Base-by-base conservation (phyloP, 2,797 vertebrate genomes). In the Ambastaia sidthimunki region DNA sequence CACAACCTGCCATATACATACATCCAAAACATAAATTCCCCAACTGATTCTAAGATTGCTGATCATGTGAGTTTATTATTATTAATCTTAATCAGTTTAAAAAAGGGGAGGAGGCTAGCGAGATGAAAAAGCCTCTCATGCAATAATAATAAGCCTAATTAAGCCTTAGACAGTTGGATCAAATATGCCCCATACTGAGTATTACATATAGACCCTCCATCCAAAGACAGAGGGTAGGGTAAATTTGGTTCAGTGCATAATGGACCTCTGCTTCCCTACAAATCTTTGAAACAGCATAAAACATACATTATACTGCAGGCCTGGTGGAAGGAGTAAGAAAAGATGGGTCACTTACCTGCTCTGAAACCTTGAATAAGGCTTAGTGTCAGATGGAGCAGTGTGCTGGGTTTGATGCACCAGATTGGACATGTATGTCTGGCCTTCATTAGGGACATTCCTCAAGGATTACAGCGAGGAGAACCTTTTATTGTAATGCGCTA, bases 381-480 rank as follows among this genome's bases (percentile, higher is more conserved):
- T 72, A 78, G 71, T 59, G 68, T 81, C 77, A 70, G 66, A 28
- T 59, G 60, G 83, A 75, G 67, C 68, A 66, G 71, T 81, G 34
- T 72, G 70, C 21, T 23, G 37, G 76, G 54, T 70, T 70, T 68
- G 71, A 75, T 81, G 67, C 76, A 50, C 50, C 69, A 54, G 55
- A 52, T 19, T 63, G 71, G 57, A 84, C 55, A 84, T 79, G 68
- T 85, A 74, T 88, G 83, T 66, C 80, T 59, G 71, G 76, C 69
- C 76, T 76, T 87, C 85, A 85, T 86, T 54, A 34, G 73, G 60
- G 78, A 74, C 86, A 88, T 91, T 92, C 88, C 85, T 87, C 2
- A 10, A 76, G 88, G 89, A 90, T 90, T 91, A 90, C 57, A 78
- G 85, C 74, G 85, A 90, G 81, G 84, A n/a, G 84, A 89, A 78